Evolutionary conservation across 2,888 invertebrate genomes (phyloP).

Genomic region (Agriotes lineatus): DNA sequence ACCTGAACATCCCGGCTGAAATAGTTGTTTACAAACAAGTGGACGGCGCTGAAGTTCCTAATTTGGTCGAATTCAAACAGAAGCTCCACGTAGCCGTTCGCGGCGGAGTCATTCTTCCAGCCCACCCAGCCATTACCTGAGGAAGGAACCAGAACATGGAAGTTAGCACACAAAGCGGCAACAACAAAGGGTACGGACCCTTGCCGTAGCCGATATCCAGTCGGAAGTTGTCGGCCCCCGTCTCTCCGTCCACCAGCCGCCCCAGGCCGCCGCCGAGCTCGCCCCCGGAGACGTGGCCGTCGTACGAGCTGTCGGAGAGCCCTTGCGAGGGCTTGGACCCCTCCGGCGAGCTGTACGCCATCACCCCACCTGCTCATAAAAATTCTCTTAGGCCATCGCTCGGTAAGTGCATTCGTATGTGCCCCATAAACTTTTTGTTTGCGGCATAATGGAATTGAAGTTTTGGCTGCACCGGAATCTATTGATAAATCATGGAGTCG

Average conservation of each 20-base stretch:
- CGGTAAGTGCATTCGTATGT: constrained; percentile 52
- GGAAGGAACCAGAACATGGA: constrained; percentile 47
- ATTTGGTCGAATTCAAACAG: constrained; percentile 79
- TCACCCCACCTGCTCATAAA: constrained; percentile 68
- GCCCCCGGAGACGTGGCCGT: constrained; percentile 68
- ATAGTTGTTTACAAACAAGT: constrained; percentile 79
- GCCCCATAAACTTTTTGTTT: constrained; percentile 45
- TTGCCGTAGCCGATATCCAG: constrained; percentile 72
- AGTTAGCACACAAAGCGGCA: constrained; percentile 32
- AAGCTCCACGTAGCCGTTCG: constrained; percentile 72
- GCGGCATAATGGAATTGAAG: constrained; percentile 36
- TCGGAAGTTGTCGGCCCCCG: constrained; percentile 73
- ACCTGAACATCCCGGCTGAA: constrained; percentile 78
- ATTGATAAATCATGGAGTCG: constrained; percentile 52
- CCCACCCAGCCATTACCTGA: constrained; percentile 82
- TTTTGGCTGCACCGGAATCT: constrained; percentile 44
- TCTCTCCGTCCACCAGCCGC: constrained; percentile 76
- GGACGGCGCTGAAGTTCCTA: constrained; percentile 76
- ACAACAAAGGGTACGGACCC: constrained; percentile 64
- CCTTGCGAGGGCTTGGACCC: constrained; percentile 68
- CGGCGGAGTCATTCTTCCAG: constrained; percentile 74
- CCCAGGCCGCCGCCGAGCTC: constrained; percentile 75
- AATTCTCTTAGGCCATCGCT: constrained; percentile 46
- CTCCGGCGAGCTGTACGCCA: constrained; percentile 70
- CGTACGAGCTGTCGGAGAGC: constrained; percentile 76